Conservation (phyloP, 2,113 vertebrate species). For the Malurus elegans region DNA sequence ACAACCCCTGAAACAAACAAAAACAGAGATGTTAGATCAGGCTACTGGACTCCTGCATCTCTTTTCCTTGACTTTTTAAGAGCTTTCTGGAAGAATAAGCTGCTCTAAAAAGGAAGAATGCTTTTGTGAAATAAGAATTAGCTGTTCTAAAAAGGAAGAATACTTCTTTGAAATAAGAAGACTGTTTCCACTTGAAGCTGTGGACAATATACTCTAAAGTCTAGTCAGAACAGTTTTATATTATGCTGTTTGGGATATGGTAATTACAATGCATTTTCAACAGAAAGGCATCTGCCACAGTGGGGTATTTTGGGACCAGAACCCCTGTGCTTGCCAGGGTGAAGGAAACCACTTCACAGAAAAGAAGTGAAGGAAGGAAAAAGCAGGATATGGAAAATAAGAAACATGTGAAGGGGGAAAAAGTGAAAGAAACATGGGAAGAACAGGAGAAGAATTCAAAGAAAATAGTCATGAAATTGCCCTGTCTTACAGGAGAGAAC, state of each 20-base stretch:
- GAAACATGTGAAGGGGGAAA: rapidly evolving
- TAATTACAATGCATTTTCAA: background rate
- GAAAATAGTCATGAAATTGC: background rate
- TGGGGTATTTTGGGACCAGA: background rate
- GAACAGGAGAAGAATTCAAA: background rate
- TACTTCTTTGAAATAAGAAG: background rate
- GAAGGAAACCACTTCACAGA: background rate
- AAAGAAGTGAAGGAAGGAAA: background rate
- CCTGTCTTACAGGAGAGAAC: background rate
- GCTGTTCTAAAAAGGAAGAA: background rate
- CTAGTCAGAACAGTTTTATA: background rate
- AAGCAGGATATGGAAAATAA: background rate
- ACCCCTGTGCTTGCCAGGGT: background rate
- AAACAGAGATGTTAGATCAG: background rate
- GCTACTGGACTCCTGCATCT: background rate
- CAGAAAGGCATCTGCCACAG: background rate
- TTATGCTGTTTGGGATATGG: background rate
- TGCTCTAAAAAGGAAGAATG: background rate
- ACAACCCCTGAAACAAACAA: rapidly evolving
- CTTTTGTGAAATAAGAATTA: background rate
- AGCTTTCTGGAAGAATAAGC: background rate
- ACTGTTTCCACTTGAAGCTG: background rate
- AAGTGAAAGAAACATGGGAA: background rate
- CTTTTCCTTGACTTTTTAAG: background rate
- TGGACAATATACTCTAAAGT: background rate